phyloP scores from a whole-genome alignment of 2,888 invertebrate species.

The Rhagonycha lutea region DNA sequence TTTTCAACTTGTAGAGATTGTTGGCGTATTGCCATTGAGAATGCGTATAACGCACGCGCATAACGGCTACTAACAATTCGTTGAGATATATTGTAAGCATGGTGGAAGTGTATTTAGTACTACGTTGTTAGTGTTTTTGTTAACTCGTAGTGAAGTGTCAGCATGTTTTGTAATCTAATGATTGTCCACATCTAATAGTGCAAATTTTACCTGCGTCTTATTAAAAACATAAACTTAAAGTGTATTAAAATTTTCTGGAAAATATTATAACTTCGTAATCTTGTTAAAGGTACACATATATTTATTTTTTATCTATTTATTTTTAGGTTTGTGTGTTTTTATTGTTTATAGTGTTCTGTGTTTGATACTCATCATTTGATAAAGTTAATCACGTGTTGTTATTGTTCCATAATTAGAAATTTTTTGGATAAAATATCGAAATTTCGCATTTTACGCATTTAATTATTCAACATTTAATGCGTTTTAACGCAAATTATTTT shows the following conservation, averaged over 20 bases:
- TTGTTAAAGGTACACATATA: not conserved
- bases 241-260: not conserved
- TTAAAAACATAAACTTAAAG: not conserved
- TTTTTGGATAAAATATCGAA: not conserved
- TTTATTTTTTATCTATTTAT: not conserved
- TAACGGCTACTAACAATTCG: constrained; percentile 18
- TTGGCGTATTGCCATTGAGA: not conserved
- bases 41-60: constrained; percentile 11
- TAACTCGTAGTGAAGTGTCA: not conserved
- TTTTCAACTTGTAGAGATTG: not conserved
- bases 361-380: not conserved
- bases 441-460: not conserved
- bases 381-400: not conserved
- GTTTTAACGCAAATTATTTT: not conserved
- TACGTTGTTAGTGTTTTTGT: constrained; percentile 31
- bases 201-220: not conserved
- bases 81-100: constrained; percentile 25
- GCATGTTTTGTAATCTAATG: not conserved
- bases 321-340: not conserved
- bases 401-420: not conserved
- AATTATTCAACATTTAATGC: not conserved
- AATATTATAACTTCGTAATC: not conserved
- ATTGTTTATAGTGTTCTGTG: not conserved
- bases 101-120: constrained; percentile 22
- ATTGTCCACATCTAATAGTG: not conserved